Conservation (phyloP, 2,888 invertebrate genomes). For the Pseudococcus jackbeardsleyi region DNA sequence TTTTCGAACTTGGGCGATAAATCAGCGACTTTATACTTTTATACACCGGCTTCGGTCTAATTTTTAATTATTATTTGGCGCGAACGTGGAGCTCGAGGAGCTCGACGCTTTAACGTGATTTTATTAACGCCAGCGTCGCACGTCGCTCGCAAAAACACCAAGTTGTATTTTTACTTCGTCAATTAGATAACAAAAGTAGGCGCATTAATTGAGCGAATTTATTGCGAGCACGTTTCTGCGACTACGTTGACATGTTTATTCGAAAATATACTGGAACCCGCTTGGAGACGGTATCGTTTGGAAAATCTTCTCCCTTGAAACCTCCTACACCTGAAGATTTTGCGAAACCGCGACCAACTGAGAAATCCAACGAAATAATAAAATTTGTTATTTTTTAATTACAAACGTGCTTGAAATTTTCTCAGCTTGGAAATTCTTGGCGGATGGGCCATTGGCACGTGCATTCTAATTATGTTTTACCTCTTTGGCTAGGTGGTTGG, state of each 20-base stretch:
- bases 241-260: conserved; percentile 27
- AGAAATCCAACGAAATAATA: conserved; percentile 23
- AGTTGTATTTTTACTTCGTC: conserved; percentile 5
- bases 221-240: conserved; percentile 32
- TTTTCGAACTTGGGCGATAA: conserved; percentile 55
- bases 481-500: neutral
- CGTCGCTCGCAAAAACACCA: neutral
- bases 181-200: conserved; percentile 50
- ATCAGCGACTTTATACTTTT: conserved; percentile 34
- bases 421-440: conserved; percentile 5
- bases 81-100: neutral
- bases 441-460: neutral
- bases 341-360: neutral
- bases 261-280: neutral
- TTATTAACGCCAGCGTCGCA: neutral
- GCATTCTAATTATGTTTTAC: conserved; percentile 48
- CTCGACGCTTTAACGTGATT: neutral
- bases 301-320: neutral
- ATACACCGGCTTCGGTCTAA: neutral
- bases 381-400: conserved; percentile 42
- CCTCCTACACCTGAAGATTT: neutral
- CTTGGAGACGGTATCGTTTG: neutral
- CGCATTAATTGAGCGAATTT: conserved; percentile 53
- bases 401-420: conserved; percentile 49
- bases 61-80: conserved; percentile 48